These are phyloP conservation scores for Cataglyphis livida DNA, from an alignment of 2,888 invertebrate species.

Conservation along the genomic window DNA sequence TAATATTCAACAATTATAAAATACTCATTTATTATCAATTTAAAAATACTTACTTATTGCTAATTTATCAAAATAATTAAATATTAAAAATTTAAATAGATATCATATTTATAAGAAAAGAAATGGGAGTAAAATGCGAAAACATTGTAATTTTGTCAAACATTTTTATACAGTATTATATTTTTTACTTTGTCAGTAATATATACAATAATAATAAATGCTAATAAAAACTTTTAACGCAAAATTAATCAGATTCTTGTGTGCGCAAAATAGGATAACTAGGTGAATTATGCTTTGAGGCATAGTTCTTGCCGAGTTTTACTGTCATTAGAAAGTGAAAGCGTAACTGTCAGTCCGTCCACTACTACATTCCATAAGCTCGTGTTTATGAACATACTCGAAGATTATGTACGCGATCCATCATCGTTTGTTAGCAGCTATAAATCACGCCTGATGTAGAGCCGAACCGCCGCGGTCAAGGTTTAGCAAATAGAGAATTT, in stretches of 20 bases:
- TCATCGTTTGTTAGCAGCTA: constrained; percentile 61
- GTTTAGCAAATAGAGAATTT: constrained; percentile 54
- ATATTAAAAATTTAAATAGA: constrained; percentile 20
- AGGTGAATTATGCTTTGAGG: constrained; percentile 11
- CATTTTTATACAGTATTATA: neutral
- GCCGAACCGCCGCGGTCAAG: constrained; percentile 56
- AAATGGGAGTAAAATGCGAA: neutral
- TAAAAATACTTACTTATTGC: neutral
- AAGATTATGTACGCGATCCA: constrained; percentile 59
- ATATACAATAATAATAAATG: neutral
- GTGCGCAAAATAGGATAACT: constrained; percentile 14
- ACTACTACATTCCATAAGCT: constrained; percentile 27
- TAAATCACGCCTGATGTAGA: constrained; percentile 61
- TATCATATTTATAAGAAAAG: neutral
- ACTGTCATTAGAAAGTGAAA: constrained; percentile 50
- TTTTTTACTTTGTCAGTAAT: neutral
- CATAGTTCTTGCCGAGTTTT: constrained; percentile 47
- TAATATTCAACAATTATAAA: neutral
- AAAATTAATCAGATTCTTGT: neutral
- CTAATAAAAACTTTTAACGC: constrained; percentile 14
- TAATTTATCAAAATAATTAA: neutral
- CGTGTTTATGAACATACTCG: constrained; percentile 48
- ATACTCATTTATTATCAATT: neutral
- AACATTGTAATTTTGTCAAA: neutral
- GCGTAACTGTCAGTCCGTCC: constrained; percentile 53